These are phyloP conservation scores for Lasioglossum vierecki DNA, from an alignment of 2,888 invertebrate species.

Conservation along the genomic window DNA sequence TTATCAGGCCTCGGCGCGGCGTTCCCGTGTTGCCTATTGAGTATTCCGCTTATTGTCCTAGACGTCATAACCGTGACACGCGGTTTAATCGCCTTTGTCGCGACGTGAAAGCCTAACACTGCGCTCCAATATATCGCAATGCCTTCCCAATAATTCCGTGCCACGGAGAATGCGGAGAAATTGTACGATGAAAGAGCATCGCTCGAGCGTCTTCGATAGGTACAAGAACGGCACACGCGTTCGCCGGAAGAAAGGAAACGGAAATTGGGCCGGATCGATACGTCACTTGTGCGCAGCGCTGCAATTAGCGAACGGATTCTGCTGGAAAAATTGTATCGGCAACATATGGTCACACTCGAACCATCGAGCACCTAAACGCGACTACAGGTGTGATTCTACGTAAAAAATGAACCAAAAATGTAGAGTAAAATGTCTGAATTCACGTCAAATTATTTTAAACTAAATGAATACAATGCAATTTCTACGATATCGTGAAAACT, in stretches of 20 bases:
- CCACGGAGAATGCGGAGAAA: slow-evolving; percentile 51
- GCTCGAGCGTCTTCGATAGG: slow-evolving; percentile 56
- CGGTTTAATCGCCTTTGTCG: slow-evolving; percentile 69
- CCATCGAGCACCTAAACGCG: neutral
- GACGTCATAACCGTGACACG: slow-evolving; percentile 53
- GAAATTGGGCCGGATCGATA: slow-evolving; percentile 59
- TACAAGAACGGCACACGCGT: slow-evolving; percentile 38
- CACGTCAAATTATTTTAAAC: too few species aligned
- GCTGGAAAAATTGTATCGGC: neutral
- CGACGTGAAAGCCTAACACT: slow-evolving; percentile 56
- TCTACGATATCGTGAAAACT: too few species aligned
- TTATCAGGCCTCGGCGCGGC: slow-evolving; percentile 33
- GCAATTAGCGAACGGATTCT: slow-evolving; percentile 25
- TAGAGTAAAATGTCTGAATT: too few species aligned
- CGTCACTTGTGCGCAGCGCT: slow-evolving; percentile 2
- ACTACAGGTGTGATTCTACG: too few species aligned
- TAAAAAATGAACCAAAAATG: too few species aligned
- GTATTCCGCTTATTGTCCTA: slow-evolving; percentile 58
- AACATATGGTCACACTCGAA: neutral
- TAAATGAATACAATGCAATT: too few species aligned
- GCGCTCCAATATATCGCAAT: slow-evolving; percentile 60
- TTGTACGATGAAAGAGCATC: slow-evolving; percentile 25
- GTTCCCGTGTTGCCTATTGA: slow-evolving; percentile 35
- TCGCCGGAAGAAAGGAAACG: slow-evolving; percentile 40
- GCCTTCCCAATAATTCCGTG: slow-evolving; percentile 66